A percentile compares a stretch with the other conserved stretches of the same genome.
phyloP scores from a whole-genome alignment of 1,140 invertebrate genomes.

The Drosophila quadrilineata region DNA sequence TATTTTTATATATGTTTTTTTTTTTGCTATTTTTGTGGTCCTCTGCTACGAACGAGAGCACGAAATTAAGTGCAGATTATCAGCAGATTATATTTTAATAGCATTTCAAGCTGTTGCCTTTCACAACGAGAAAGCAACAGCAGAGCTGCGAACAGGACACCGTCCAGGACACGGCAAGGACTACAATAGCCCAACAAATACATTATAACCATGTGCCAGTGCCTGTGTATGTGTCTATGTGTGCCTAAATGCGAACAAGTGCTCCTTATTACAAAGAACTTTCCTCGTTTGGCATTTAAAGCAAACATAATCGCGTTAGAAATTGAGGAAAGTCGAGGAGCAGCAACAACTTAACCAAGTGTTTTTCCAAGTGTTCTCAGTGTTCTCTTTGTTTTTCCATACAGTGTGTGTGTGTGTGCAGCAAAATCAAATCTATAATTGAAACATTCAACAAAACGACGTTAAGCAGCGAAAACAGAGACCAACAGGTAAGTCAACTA shows the following conservation, averaged over 20 bases:
- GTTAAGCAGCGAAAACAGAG: background rate
- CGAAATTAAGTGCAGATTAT: conserved; percentile 78
- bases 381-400: too few relatives aligned
- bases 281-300: conserved; percentile 34
- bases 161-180: conserved; percentile 25
- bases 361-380: too few relatives aligned
- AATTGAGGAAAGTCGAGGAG: conserved; percentile 76
- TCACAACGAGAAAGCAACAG: conserved; percentile 30
- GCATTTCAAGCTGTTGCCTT: conserved; percentile 78
- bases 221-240: conserved; percentile 18
- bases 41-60: conserved; percentile 45
- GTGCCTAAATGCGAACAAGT: conserved; percentile 27
- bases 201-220: conserved; percentile 27
- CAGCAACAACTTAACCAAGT: conserved; percentile 50
- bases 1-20: background rate
- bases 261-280: conserved; percentile 65
- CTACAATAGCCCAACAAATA: conserved; percentile 34
- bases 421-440: conserved; percentile 13
- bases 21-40: conserved; percentile 7
- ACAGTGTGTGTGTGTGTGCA: conserved; percentile 14
- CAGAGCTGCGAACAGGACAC: conserved; percentile 9
- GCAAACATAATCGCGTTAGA: conserved; percentile 56
- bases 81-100: conserved; percentile 79
- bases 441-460: conserved; percentile 49
- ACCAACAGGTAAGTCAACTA: conserved; percentile 50